Base-by-base conservation (phyloP, 2,797 vertebrate species). In the Pterois miles region DNA sequence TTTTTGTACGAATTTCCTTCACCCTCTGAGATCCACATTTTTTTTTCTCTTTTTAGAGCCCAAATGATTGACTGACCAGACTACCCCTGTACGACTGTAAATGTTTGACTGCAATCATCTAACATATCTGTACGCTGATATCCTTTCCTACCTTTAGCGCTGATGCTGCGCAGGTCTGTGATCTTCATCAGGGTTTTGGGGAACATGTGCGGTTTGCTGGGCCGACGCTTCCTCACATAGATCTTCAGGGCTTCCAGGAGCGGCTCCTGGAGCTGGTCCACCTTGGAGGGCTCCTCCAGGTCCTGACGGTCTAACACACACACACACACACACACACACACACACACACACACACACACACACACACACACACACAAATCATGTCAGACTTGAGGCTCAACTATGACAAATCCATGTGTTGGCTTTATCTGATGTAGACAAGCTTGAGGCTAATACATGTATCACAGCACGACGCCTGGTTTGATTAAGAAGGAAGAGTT, bases 161-260 rank as follows among this genome's bases (percentile, higher is more conserved):
- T 99, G 94, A 99, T 99, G 89, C 98, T 98, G 34, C 98, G 97
- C 82, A 99, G 96, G 93, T 99, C 98, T 2, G 98, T 99, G 96
- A 99, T 99, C 95, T 99, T 99, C 98, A 99, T 99, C 86, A 99
- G 95, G 86, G 98, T 99, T 95, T 98, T 99, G 94, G 98, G 98
- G 92, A 99, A 99, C 97, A 99, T 99, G 80, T 99, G 98, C 18
- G 98, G 98, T 92, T 98, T 98, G 91, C 96, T 98, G 83, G 98
- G 98, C 85, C 98, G 93, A 77, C 98, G 96, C 89, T 97, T 98
- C 88, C 98, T 95, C 91, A 99, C 97, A 2, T 99, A 99, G 92
- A 99, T 98, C 93, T 99, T 99, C 76, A 99, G 93, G 12, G 97
- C 98, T 88, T 99, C 98, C 88, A 99, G 95, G 78, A 99, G 89